A percentile compares a stretch with the other conserved stretches of the same genome.
These are phyloP conservation scores for Trilocha varians DNA, from an alignment of 2,888 invertebrate species.

Conservation along the genomic window DNA sequence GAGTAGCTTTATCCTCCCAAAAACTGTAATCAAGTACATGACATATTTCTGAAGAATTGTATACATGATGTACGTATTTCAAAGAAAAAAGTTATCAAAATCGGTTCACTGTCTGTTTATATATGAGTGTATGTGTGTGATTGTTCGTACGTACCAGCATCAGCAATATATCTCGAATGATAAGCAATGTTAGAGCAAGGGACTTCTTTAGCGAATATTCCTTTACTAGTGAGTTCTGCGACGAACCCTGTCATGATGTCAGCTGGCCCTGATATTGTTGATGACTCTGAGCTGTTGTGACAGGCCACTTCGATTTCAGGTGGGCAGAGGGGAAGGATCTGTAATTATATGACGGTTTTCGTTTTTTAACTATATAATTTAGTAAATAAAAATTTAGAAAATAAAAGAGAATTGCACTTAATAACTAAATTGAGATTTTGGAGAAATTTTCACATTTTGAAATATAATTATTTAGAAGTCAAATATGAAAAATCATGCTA, in stretches of 20 bases:
- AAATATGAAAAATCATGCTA: too few relatives aligned
- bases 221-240: slow-evolving; percentile 36
- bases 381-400: too few relatives aligned
- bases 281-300: slow-evolving; percentile 83
- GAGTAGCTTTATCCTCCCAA: too few relatives aligned
- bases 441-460: too few relatives aligned
- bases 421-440: too few relatives aligned
- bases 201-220: slow-evolving; percentile 45
- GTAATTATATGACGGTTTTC: too few relatives aligned
- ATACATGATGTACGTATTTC: too few relatives aligned
- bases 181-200: slow-evolving; percentile 88
- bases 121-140: not conserved
- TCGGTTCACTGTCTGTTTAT: not conserved
- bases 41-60: too few relatives aligned
- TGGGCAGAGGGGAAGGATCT: slow-evolving; percentile 48
- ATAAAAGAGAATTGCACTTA: not conserved
- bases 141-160: slow-evolving; percentile 50
- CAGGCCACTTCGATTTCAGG: slow-evolving; percentile 83
- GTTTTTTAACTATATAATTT: too few relatives aligned
- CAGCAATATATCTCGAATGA: slow-evolving; percentile 84
- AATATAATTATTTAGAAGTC: too few relatives aligned
- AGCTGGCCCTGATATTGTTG: slow-evolving; percentile 83
- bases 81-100: too few relatives aligned
- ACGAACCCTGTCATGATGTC: slow-evolving; percentile 75
- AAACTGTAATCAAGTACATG: too few relatives aligned